phyloP scores from a whole-genome alignment of 2,888 invertebrate genomes.

The Rapana venosa region DNA sequence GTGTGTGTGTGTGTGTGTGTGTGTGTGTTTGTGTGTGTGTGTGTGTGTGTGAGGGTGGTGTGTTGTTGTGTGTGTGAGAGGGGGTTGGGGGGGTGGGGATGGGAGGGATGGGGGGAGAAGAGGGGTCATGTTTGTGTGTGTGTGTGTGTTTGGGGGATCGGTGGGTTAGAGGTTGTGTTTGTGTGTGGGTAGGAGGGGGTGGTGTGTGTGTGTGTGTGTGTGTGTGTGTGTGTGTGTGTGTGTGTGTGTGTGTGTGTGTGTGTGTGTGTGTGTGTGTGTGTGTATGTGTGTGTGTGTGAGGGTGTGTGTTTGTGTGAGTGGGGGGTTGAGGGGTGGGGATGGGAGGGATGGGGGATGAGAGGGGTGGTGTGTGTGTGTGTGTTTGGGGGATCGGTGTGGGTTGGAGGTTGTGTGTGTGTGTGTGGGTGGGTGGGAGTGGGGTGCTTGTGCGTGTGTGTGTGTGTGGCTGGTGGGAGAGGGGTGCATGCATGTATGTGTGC shows the following conservation, averaged over 20 bases:
- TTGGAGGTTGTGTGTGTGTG: not conserved
- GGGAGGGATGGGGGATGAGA: not conserved
- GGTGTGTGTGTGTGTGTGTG: no score
- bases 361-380: no score
- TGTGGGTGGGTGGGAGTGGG: not conserved
- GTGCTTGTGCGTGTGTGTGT: not conserved
- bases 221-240: not conserved
- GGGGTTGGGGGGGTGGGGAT: not conserved
- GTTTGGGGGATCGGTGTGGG: not conserved
- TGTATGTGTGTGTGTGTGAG: not conserved
- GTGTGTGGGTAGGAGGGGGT: not conserved
- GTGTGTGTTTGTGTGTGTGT: no score
- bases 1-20: not conserved
- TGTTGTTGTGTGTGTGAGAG: not conserved
- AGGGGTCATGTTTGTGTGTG: not conserved
- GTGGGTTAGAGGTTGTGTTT: not conserved
- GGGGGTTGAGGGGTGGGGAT: not conserved
- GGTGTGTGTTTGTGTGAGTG: not conserved
- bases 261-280: not conserved
- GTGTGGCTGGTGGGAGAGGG: not conserved
- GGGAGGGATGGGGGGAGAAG: not conserved
- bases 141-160: not conserved
- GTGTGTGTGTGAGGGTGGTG: not conserved
- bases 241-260: conserved; percentile 26
- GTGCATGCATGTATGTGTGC: not conserved